These are phyloP conservation scores for Pseudorhiza aurosa DNA, from an alignment of 30 jellyfish, hydroid and myxozoan species.

Conservation along the genomic window DNA sequence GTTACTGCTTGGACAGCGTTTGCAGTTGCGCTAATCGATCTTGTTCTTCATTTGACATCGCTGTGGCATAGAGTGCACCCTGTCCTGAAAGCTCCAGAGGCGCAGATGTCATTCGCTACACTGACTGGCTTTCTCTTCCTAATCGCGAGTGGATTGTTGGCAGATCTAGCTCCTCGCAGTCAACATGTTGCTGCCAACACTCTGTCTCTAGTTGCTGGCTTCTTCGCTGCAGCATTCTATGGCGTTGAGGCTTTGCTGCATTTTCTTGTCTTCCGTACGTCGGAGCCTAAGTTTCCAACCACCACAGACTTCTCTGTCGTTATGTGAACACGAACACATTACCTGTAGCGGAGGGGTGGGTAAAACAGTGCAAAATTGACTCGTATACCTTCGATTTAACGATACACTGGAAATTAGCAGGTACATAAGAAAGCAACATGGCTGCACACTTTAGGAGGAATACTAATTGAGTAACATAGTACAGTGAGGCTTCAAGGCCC, in stretches of 20 bases:
- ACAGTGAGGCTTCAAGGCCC: too few relatives aligned
- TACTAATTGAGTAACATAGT: too few relatives aligned
- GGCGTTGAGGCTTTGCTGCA: constrained; percentile 65
- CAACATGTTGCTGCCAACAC: constrained; percentile 41
- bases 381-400: too few relatives aligned
- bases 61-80: constrained; percentile 60
- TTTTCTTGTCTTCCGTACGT: constrained; percentile 46
- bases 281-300: constrained; percentile 65
- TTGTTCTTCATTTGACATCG: constrained; percentile 42
- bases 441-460: too few relatives aligned
- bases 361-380: too few relatives aligned
- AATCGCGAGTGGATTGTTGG: constrained; percentile 62
- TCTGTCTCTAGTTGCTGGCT: constrained; percentile 53
- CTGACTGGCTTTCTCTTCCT: constrained; percentile 62
- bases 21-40: constrained; percentile 33
- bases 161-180: constrained; percentile 65
- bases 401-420: too few relatives aligned
- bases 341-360: too few relatives aligned
- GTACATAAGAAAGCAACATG: too few relatives aligned
- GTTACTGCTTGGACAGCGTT: constrained; percentile 71
- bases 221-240: constrained; percentile 58
- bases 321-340: not conserved
- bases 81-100: constrained; percentile 60
- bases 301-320: constrained; percentile 48
- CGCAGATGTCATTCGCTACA: constrained; percentile 64